Base-by-base conservation (phyloP, 2,797 vertebrate species). In the Phrynocephalus guinanensis region DNA sequence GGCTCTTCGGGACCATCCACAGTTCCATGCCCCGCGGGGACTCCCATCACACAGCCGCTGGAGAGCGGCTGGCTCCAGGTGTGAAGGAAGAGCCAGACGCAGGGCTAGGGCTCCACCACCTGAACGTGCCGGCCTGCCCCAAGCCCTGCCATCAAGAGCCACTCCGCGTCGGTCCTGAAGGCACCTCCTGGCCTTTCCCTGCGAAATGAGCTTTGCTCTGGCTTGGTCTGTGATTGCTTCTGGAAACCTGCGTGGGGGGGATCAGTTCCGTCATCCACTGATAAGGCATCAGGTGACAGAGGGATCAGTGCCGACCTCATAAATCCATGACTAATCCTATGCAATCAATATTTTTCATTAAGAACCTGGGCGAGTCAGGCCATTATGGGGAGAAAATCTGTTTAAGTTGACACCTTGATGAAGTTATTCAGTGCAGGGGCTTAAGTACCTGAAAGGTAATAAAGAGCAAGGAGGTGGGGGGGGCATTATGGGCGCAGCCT, bases 321-420 rank as follows among this genome's bases (percentile, higher is more conserved):
- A 97, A 97, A 97, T 97, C 97, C 97, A 95, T 95, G 96, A 97
- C 96, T 97, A 97, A 97, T 97, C 97, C 97, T 96, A 92, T 0
- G 68, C 93, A 97, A 97, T 97, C 97, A 96, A 97, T 97, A 97
- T 97, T 97, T 97, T 97, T 97, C 97, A 97, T 97, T 97, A 97
- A 97, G 97, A 96, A 96, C 96, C 95, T 95, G 96, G 93, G 94
- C 95, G 94, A 97, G 96, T 95, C 95, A 91, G 94, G 94, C 96
- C 96, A 96, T 97, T 97, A 97, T 95, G 95, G 96, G 96, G 22
- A 96, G 96, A 93, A 97, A 97, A 97, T 97, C 96, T 97, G 97
- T 97, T 97, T 97, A 97, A 96, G 95, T 93, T 97, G 97, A 97
- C 97, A 97, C 95, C 95, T 97, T 97, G 97, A 97, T 97, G 97